A percentile compares a stretch with the other conserved stretches of the same genome.
These are phyloP conservation scores for Limenitis camilla DNA, from an alignment of 2,888 invertebrate genomes.

Conservation along the genomic window DNA sequence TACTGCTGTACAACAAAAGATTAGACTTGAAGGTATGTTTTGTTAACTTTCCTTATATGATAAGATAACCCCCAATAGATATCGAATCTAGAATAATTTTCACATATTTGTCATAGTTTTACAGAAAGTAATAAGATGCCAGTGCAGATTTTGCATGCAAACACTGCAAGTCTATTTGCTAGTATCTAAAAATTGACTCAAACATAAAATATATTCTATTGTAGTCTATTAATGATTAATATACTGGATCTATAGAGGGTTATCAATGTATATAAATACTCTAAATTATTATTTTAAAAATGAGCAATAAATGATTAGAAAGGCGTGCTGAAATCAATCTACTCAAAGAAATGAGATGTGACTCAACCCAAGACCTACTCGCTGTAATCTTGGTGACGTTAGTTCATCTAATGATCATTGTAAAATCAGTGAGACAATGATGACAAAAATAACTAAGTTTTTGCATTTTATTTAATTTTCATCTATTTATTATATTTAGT, in stretches of 20 bases:
- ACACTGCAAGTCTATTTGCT: no score
- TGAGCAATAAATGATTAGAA: slow-evolving; percentile 56
- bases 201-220: no score
- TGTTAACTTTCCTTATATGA: not conserved
- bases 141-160: no score
- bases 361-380: slow-evolving; percentile 52
- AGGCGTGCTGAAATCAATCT: slow-evolving; percentile 52
- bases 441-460: slow-evolving; percentile 35
- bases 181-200: no score
- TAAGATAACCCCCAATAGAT: not conserved
- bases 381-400: slow-evolving; percentile 55
- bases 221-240: no score
- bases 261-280: not conserved
- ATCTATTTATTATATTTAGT: not conserved
- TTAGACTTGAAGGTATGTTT: slow-evolving; percentile 17
- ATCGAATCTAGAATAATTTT: no score
- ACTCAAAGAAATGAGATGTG: slow-evolving; percentile 34
- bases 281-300: not conserved
- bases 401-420: slow-evolving; percentile 48
- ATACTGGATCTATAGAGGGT: no score
- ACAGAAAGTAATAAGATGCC: no score
- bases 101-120: no score
- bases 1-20: slow-evolving; percentile 35
- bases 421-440: slow-evolving; percentile 51
- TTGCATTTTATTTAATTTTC: slow-evolving; percentile 29